Percentiles rank a stretch among this genome's conserved stretches.
Evolutionary conservation across 2,113 vertebrate species (phyloP).

Genomic region (Pandion haliaetus): DNA sequence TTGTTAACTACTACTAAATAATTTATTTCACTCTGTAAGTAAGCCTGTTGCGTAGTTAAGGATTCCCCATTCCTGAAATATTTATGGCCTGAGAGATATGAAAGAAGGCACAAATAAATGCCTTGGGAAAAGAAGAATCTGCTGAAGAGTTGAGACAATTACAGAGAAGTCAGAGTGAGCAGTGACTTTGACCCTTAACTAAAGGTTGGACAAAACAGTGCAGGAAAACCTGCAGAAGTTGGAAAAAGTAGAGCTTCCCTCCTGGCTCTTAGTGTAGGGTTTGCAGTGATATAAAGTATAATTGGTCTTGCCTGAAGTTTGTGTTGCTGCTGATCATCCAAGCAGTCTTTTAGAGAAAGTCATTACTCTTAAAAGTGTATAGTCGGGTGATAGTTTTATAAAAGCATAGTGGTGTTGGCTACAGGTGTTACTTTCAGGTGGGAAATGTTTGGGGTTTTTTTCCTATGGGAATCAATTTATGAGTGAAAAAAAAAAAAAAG

Average conservation of each 20-base stretch:
- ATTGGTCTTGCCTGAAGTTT: background rate
- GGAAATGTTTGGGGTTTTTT: background rate
- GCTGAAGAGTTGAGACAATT: background rate
- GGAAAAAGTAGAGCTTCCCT: too few species aligned
- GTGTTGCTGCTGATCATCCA: background rate
- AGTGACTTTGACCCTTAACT: background rate
- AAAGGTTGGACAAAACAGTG: background rate
- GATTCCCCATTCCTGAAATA: background rate
- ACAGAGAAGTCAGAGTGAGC: background rate
- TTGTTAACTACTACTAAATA: background rate
- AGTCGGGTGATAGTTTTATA: background rate
- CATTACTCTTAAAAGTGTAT: background rate
- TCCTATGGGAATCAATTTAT: background rate
- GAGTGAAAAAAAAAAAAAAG: background rate
- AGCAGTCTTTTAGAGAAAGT: background rate
- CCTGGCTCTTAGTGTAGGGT: background rate
- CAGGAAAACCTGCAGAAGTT: background rate
- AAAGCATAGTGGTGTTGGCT: background rate
- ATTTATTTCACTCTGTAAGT: background rate
- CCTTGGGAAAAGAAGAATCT: background rate
- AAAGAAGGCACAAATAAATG: background rate
- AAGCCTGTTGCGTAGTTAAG: background rate
- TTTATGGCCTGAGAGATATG: background rate
- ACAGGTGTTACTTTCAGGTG: background rate
- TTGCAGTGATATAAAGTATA: background rate